Evolutionary conservation across 1,140 invertebrate genomes (phyloP).

Genomic region (Drosophila watanabei): DNA sequence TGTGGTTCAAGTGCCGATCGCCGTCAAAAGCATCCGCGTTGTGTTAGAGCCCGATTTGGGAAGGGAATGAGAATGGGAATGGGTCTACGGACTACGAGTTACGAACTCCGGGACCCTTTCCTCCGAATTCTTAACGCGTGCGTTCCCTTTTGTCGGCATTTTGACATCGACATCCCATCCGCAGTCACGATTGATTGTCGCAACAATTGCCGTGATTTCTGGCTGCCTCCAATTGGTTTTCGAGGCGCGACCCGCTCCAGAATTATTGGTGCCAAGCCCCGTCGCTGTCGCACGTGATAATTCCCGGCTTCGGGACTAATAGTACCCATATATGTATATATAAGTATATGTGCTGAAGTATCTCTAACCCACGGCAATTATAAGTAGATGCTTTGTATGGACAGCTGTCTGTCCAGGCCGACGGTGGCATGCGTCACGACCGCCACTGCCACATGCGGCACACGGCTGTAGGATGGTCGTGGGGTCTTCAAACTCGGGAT

Average conservation of each 20-base stretch:
- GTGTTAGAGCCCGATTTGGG: conserved; percentile 33
- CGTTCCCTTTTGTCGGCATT: conserved; percentile 77
- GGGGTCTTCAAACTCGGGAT: conserved; percentile 5
- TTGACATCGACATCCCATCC: conserved; percentile 64
- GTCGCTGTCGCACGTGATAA: conserved; percentile 66
- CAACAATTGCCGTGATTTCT: conserved; percentile 80
- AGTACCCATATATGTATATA: conserved; percentile 8
- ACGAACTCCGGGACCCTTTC: conserved; percentile 38
- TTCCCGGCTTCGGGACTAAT: conserved; percentile 8
- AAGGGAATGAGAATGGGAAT: conserved; percentile 18
- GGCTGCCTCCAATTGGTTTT: conserved; percentile 80
- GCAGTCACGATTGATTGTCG: conserved; percentile 82
- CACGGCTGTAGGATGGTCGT: conserved; percentile 8
- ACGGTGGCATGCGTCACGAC: conserved; percentile 62
- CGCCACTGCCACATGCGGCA: conserved; percentile 28
- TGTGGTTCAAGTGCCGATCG: conserved; percentile 76
- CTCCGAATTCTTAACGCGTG: conserved; percentile 64
- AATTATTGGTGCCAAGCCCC: conserved; percentile 60
- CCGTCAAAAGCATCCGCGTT: conserved; percentile 34
- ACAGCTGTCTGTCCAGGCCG: conserved; percentile 47
- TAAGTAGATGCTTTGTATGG: conserved; percentile 68
- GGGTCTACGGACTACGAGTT: background rate
- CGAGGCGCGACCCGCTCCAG: conserved; percentile 19
- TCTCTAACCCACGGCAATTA: conserved; percentile 48
- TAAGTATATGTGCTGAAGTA: background rate